Base-by-base conservation (phyloP, 1,140 invertebrate species). In the Drosophila navojoa region DNA sequence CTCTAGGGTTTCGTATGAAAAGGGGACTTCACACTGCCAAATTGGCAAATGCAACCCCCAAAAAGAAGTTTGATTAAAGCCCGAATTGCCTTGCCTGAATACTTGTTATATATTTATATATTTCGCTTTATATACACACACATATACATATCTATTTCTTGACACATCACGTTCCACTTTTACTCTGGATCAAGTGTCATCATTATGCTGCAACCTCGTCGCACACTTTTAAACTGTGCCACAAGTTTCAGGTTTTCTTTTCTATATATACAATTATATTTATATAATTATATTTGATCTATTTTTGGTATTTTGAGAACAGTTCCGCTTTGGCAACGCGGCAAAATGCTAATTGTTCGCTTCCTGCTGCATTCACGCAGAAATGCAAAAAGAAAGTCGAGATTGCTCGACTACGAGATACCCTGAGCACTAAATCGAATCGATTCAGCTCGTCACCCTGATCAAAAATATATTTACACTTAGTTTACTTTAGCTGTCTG, bases 321-420 rank as follows among this genome's bases (percentile, higher is more conserved):
- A 64, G 49, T 75, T 75, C 72, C 68, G 72, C 45, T 60, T 68
- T 69, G 63, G 63, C 50, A 16, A 27, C 54, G 45, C 5, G n/a
- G 19, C 53, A n/a, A 53, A 53, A 50, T 58, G 52, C 35, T 42
- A 45, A 57, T 45, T 54, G 25, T 57, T 19, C 29, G 40, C 19
- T 42, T 53, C 22, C 27, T 25, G 16, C 50, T 35, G n/a, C n/a
- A 15, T 19, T 13, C 55, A 29, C 42, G 32, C 11, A 59, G n/a
- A 4, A 25, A 9, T 22, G 19, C 19, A 54, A 19, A 29, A 11
- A 4, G 1, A 5, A 29, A 53, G 19, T 27, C 19, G 19, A 22
- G 19, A 22, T 3, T 22, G 19, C 19, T 22, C 19, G 19, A 22
- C 19, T 22, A 22, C 1, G 19, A 22, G 19, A 22, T 22, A 22